A percentile compares a stretch with the other conserved stretches of the same genome.
phyloP scores from a whole-genome alignment of 2,113 vertebrate species.

The Erythrolamprus reginae region DNA sequence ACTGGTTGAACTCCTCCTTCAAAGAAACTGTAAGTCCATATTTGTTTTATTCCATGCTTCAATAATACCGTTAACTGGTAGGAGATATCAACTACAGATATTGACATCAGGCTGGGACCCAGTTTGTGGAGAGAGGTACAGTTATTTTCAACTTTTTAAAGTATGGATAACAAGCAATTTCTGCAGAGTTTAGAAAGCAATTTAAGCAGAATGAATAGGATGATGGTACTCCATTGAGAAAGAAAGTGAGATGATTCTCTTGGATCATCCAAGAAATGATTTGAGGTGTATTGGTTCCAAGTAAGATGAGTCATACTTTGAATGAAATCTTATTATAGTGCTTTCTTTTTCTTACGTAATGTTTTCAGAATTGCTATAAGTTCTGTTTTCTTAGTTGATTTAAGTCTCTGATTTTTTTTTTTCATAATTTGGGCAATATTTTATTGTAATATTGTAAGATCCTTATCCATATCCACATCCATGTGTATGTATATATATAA shows the following conservation, averaged over 20 bases:
- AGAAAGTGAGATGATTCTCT: neutral
- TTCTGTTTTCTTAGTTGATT: neutral
- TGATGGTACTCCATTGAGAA: neutral
- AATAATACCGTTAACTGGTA: neutral
- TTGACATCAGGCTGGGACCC: neutral
- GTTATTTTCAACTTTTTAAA: neutral
- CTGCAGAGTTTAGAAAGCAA: neutral
- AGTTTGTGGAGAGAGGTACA: neutral
- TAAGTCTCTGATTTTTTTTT: neutral
- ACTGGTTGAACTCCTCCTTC: slow-evolving; percentile 94
- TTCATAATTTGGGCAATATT: neutral
- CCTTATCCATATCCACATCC: too few relatives aligned
- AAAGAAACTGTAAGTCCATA: slow-evolving; percentile 87
- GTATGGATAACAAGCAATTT: neutral
- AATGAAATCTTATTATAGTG: neutral
- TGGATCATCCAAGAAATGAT: neutral
- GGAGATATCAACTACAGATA: neutral
- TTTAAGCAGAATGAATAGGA: neutral
- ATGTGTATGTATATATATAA: too few relatives aligned
- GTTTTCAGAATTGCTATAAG: neutral
- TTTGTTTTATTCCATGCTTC: neutral
- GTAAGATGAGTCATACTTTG: neutral
- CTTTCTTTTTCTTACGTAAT: neutral
- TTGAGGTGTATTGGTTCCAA: neutral
- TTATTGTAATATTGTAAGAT: neutral